Base-by-base conservation (phyloP, 2,113 vertebrate genomes). In the Rhabdomys dilectus region DNA sequence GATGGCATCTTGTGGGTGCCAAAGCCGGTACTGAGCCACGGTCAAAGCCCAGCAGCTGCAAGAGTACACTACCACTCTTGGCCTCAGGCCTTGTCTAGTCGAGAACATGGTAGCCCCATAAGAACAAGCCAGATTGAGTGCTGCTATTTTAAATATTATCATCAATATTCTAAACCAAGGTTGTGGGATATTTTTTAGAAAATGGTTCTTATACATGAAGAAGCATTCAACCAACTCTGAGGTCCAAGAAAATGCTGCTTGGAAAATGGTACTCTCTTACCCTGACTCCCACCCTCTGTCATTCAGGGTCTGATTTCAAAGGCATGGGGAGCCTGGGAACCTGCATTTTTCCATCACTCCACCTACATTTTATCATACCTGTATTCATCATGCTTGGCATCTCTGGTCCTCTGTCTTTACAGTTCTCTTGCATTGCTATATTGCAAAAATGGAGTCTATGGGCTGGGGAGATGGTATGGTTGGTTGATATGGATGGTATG, bases 211-310 rank as follows among this genome's bases (percentile, higher is more conserved):
- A n/a, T 3, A 4, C 5, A 19, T 39, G 91, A 60, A 17, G 60
- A 62, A 42, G 19, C 19, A 22, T 82, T 17, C 70, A 42, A 39
- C 42, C 80, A 45, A 76, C 70, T 91, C 31, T 42, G 24, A 31
- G 91, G 58, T 39, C 12, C n/a, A 82, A 53, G 48, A 31, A 56
- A 34, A 5, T 58, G 76, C 62, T 76, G 39, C 7, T 19, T 87
- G 34, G 58, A 89, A 95, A 78, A 42, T 26, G 34, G 26, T 2
- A 60, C n/a, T 21, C 0, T 12, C 70, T 16, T 17, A 6, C 13
- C 3, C 36, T 56, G 7, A 16, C 1, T 4, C 51, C 13, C 7
- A 21, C 24, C 5, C n/a, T 45, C 34, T 1, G 10, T 1, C 0
- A 16, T 19, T 42, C 4, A n/a, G 17, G 2, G 51, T 51, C 16